Evolutionary conservation across 2,888 invertebrate genomes (phyloP), one percentile per base, ranked within the genome.

Genomic region (Xestia sexstrigata): DNA sequence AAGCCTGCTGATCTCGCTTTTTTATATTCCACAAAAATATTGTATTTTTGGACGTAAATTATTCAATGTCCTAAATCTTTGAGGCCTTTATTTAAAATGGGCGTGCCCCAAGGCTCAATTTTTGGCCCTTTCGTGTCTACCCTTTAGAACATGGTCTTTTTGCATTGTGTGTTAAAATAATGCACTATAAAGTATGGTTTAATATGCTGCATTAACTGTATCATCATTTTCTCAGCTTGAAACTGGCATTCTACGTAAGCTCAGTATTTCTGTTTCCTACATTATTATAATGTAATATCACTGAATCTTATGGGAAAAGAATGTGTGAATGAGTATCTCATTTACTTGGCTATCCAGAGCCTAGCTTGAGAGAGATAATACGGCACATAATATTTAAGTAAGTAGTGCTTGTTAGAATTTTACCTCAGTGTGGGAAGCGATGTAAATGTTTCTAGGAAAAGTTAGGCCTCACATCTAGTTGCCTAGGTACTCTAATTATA

Each of bases 231-330:
- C 58, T 65, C 58, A 78, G 66, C 52, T 79, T 13, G n/a, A 58
- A 81, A 52, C 42, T 30, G n/a, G 20, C 55, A 45, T 15, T 8
- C 49, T 17, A 70, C 3, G 5, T 55, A 6, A 49, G 52, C 39
- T 39, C n/a, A 55, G 35, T 66, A 67, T 49, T 60, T 67, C 62
- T 63, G 55, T 70, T 67, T 70, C 63, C 70, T 84, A 68, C 81
- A 72, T 76, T 72, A 81, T 85, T 76, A 74, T 63, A 58, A 72
- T 73, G 52, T 70, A 82, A 76, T 82, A 85, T 82, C 82, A 73
- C 52, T 9, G 66, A 83, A 83, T 83, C 83, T 82, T 83, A 83
- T 83, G 83, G 82, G 83, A 85, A 85, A 85, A 83, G 85, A 85
- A 85, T 83, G 82, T 85, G 72, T 82, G 85, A 85, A 85, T 85